Evolutionary conservation across 1,140 invertebrate genomes (phyloP).

Genomic region (Ostrea denselamellosa): DNA sequence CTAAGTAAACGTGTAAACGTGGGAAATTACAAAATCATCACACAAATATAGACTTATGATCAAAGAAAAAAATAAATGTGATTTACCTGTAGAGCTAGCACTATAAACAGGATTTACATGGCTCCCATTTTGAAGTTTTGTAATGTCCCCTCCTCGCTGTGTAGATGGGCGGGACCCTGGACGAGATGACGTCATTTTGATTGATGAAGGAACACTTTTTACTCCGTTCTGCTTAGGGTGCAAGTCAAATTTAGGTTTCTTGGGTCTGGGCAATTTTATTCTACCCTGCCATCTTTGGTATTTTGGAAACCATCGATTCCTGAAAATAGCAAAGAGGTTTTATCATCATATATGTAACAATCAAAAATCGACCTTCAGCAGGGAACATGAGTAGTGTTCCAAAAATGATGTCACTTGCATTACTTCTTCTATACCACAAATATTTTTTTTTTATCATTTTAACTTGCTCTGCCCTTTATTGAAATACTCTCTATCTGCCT

Average conservation of each 20-base stretch:
- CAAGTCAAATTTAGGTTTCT: background rate
- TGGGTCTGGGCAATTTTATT: background rate
- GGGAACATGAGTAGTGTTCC: too few species aligned
- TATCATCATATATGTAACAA: too few species aligned
- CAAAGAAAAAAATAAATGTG: background rate
- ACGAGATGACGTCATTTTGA: background rate
- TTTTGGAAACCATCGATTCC: slow-evolving; percentile 16
- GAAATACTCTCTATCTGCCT: too few species aligned
- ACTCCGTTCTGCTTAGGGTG: background rate
- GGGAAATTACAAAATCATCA: background rate
- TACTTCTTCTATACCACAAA: too few species aligned
- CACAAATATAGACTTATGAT: background rate
- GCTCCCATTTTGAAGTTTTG: background rate
- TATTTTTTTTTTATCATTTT: too few species aligned
- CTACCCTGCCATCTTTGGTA: background rate
- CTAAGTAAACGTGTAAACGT: background rate
- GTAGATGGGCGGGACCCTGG: slow-evolving; percentile 10
- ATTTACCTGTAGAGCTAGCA: background rate
- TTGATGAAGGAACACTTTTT: background rate
- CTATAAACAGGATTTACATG: background rate
- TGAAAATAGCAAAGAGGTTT: background rate
- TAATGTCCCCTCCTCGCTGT: background rate
- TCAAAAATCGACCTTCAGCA: too few species aligned
- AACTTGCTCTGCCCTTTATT: too few species aligned
- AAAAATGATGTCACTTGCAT: too few species aligned